Conservation (phyloP, 1,140 invertebrate species). For the Papilio xuthus region DNA sequence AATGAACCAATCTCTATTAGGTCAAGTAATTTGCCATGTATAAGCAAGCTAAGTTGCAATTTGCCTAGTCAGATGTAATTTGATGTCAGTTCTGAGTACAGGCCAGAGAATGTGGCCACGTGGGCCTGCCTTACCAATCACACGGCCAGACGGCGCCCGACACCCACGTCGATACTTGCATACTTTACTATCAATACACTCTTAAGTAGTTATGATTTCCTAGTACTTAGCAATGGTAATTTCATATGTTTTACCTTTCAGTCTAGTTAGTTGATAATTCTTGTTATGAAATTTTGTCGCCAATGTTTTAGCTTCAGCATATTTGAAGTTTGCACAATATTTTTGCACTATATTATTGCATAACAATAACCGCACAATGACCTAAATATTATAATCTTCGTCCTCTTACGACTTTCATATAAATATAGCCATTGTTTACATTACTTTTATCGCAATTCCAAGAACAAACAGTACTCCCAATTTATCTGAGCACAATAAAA, state of each 20-base stretch:
- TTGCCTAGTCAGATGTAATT: conserved; percentile 3
- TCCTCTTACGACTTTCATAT: not conserved
- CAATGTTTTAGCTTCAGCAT: too few relatives aligned
- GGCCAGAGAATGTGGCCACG: not conserved
- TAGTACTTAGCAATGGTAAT: conserved; percentile 18
- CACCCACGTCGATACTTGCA: conserved; percentile 9
- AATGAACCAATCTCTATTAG: not conserved
- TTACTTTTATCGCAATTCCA: conserved; percentile 21
- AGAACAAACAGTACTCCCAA: conserved; percentile 30
- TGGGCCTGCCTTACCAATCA: conserved; percentile 1
- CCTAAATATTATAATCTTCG: conserved; percentile 18
- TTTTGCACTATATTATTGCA: not conserved
- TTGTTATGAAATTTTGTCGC: too few relatives aligned
- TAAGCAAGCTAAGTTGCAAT: not conserved
- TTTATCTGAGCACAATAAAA: conserved; percentile 28
- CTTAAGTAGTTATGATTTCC: conserved; percentile 14
- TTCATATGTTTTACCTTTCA: not conserved
- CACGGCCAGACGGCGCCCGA: conserved; percentile 4
- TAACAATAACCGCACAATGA: not conserved
- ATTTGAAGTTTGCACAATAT: too few relatives aligned
- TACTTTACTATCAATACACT: conserved; percentile 19
- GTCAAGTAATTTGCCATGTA: not conserved
- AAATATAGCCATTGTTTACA: conserved; percentile 14
- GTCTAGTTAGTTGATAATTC: too few relatives aligned
- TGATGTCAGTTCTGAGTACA: not conserved